A percentile compares a stretch with the other conserved stretches of the same genome.
Evolutionary conservation across 2,113 vertebrate species (phyloP).

Genomic region (Apodemus speciosus): DNA sequence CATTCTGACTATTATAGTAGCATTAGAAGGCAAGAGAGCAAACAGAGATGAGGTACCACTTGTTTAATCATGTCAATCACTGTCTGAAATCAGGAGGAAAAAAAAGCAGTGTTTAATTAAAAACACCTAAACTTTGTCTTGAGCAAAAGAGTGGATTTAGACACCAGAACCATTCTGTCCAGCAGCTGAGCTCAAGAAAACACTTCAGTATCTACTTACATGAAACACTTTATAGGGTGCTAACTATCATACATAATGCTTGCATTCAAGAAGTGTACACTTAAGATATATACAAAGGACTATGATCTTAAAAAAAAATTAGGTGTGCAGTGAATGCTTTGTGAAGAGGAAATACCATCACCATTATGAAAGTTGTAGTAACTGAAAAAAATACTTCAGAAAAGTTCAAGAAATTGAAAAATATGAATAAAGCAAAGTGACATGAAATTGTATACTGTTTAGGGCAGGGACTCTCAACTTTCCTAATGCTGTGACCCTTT

Average conservation of each 20-base stretch:
- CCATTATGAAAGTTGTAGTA: constrained; percentile 10
- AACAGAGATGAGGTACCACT: neutral
- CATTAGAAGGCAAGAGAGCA: constrained; percentile 28
- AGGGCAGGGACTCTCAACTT: neutral
- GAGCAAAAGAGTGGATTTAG: neutral
- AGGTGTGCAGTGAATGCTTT: neutral
- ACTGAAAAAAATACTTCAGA: constrained; percentile 3
- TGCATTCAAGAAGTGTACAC: neutral
- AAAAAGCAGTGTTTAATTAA: constrained; percentile 49
- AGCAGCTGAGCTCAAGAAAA: neutral
- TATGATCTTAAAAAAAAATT: neutral
- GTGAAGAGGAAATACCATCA: neutral
- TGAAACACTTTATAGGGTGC: neutral
- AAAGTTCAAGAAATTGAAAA: constrained; percentile 29
- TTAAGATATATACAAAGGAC: neutral
- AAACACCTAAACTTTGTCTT: neutral
- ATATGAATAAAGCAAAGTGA: constrained; percentile 28
- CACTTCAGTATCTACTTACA: neutral
- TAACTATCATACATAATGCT: neutral
- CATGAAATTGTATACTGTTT: neutral
- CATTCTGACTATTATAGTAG: neutral
- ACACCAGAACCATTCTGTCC: neutral
- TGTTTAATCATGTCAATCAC: constrained; percentile 29
- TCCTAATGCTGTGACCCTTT: neutral
- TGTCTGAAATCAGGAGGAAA: neutral